phyloP scores from a whole-genome alignment of 1,140 invertebrate genomes.

The Subanguina moxae region DNA sequence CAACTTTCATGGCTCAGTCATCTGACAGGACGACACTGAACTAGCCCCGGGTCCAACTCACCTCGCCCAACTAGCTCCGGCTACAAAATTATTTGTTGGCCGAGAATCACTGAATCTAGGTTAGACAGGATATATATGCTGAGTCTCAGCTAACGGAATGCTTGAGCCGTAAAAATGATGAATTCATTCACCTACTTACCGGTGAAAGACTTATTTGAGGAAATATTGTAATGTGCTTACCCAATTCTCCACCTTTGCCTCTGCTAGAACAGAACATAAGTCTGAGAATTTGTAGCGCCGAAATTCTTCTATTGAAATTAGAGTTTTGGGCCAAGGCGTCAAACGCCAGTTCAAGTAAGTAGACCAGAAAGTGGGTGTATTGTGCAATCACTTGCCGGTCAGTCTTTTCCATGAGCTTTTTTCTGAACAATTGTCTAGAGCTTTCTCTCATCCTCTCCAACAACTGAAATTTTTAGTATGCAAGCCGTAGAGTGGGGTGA shows the following conservation, averaged over 20 bases:
- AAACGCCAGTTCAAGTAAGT: constrained; percentile 25
- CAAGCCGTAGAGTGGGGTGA: not conserved
- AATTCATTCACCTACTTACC: too few relatives aligned
- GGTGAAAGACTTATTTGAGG: too few relatives aligned
- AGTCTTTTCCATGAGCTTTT: constrained; percentile 2
- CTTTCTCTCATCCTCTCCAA: constrained; percentile 12
- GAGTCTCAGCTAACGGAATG: too few relatives aligned
- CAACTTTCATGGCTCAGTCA: constrained; percentile 10
- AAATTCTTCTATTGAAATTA: constrained; percentile 36
- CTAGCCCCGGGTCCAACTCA: too few relatives aligned
- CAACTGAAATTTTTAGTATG: constrained; percentile 1
- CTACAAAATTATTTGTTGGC: too few relatives aligned
- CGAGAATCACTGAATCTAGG: too few relatives aligned
- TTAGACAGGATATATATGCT: too few relatives aligned
- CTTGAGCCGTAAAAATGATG: too few relatives aligned
- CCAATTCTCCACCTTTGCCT: constrained; percentile 3
- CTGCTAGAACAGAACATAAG: constrained; percentile 6
- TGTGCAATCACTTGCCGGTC: not conserved
- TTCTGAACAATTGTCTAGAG: not conserved
- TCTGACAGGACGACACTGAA: too few relatives aligned
- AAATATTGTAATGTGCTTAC: constrained; percentile 9
- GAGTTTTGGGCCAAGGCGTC: constrained; percentile 16
- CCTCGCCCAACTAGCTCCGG: too few relatives aligned
- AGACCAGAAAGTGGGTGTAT: constrained; percentile 16
- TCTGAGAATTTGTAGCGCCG: constrained; percentile 17